These are phyloP conservation scores for Agonopterix subpropinquella DNA, from an alignment of 2,888 invertebrate genomes.

Conservation along the genomic window DNA sequence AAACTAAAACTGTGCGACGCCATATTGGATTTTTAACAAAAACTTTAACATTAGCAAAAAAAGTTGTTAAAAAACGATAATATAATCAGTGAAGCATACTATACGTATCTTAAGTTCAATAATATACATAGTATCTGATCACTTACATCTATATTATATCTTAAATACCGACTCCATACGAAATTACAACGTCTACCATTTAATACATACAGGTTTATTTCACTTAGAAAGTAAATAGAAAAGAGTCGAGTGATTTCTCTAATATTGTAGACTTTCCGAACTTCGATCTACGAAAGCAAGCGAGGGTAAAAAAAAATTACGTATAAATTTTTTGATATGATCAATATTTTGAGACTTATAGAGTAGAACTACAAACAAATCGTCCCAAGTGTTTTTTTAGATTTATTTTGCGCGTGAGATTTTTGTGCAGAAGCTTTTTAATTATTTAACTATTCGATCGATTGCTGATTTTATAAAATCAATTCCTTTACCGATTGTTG, in stretches of 20 bases:
- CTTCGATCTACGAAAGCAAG: conserved; percentile 47
- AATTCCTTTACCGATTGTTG: conserved; percentile 31
- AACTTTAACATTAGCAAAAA: conserved; percentile 6
- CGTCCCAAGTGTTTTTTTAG: conserved; percentile 23
- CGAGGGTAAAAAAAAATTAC: conserved; percentile 49
- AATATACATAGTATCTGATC: conserved; percentile 58
- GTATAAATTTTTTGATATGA: conserved; percentile 73
- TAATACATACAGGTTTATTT: conserved; percentile 53
- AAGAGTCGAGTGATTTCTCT: conserved; percentile 36
- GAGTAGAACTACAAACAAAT: conserved; percentile 43
- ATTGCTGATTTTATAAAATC: conserved; percentile 32
- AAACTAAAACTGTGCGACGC: conserved; percentile 4
- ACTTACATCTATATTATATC: conserved; percentile 37
- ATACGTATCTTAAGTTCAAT: conserved; percentile 28
- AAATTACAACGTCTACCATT: conserved; percentile 64
- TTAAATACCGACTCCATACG: conserved; percentile 57
- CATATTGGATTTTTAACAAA: conserved; percentile 7
- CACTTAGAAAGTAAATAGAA: conserved; percentile 43
- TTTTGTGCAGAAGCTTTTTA: conserved; percentile 39
- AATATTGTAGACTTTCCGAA: conserved; percentile 27
- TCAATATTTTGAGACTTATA: conserved; percentile 53
- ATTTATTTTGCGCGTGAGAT: conserved; percentile 40
- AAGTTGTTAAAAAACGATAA: conserved; percentile 6
- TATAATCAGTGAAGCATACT: conserved; percentile 34
- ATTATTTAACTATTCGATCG: conserved; percentile 23